phyloP scores from a whole-genome alignment of 92 coral and sea anemone species.

The Virgularia gustaviana region DNA sequence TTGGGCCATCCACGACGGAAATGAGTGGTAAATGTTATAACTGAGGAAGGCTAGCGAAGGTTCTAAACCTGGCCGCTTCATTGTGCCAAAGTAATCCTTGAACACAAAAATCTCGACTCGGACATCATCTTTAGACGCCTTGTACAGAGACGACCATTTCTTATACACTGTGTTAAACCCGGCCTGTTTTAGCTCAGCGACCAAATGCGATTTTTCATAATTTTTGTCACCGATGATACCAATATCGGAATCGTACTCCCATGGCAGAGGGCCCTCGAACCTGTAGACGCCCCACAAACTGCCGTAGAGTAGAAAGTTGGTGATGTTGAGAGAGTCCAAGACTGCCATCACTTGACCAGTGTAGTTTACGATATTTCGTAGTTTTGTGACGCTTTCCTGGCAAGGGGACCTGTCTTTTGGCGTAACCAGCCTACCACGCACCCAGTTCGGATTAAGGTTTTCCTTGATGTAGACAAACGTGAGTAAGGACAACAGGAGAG shows the following conservation, averaged over 20 bases:
- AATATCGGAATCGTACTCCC: constrained; percentile 70
- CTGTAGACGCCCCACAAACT: constrained; percentile 52
- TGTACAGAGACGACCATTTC: constrained; percentile 8
- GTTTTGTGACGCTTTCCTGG: not conserved
- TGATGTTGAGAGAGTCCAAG: constrained; percentile 29
- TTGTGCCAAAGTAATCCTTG: constrained; percentile 46
- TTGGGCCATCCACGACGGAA: constrained; percentile 50
- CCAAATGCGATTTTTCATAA: constrained; percentile 34
- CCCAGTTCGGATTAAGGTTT: not conserved
- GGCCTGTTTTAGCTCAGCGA: constrained; percentile 11
- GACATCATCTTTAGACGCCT: not conserved
- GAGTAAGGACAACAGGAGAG: too few species aligned
- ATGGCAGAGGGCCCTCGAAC: constrained; percentile 52
- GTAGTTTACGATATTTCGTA: not conserved
- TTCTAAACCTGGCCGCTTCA: constrained; percentile 54
- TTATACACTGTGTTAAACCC: constrained; percentile 38
- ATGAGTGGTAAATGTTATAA: constrained; percentile 49
- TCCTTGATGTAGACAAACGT: constrained; percentile 2
- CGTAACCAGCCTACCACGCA: not conserved
- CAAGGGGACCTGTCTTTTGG: not conserved
- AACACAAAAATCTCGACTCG: constrained; percentile 49
- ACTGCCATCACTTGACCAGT: not conserved
- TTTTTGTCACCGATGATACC: constrained; percentile 46
- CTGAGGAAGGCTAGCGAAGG: constrained; percentile 53
- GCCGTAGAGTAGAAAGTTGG: constrained; percentile 59